Evolutionary conservation across 2,797 vertebrate genomes (phyloP).

Genomic region (Rousettus madagascariensis): DNA sequence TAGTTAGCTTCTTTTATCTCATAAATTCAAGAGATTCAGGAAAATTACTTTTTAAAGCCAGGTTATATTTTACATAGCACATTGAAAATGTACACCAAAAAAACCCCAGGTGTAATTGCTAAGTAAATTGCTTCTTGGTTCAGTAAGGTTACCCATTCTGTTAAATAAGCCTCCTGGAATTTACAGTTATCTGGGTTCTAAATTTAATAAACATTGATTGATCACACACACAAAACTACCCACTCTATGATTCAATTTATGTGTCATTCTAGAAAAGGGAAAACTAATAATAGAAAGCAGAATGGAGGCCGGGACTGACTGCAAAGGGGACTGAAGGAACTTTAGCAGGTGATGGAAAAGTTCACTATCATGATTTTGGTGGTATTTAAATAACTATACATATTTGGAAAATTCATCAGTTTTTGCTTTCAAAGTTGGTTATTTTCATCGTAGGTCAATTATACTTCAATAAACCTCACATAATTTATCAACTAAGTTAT

Average conservation of each 20-base stretch:
- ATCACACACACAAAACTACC: background rate
- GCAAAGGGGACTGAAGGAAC: background rate
- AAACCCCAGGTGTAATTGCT: background rate
- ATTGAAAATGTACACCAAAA: background rate
- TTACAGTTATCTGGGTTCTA: background rate
- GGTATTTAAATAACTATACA: background rate
- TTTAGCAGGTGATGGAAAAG: accelerated
- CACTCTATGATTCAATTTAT: background rate
- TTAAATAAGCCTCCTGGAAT: background rate
- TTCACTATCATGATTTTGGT: background rate
- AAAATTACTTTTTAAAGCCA: background rate
- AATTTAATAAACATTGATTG: background rate
- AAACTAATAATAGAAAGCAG: background rate
- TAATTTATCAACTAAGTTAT: background rate
- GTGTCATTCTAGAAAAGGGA: background rate
- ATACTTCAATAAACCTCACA: background rate
- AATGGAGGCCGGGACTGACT: accelerated
- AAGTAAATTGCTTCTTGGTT: background rate
- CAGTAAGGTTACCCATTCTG: background rate
- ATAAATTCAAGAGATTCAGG: background rate
- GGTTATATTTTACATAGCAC: background rate
- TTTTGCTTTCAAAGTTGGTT: background rate
- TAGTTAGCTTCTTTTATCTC: background rate
- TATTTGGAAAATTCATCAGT: background rate
- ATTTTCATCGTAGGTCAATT: background rate